Evolutionary conservation across 2,888 invertebrate species (phyloP).

Genomic region (Idaea biselata): DNA sequence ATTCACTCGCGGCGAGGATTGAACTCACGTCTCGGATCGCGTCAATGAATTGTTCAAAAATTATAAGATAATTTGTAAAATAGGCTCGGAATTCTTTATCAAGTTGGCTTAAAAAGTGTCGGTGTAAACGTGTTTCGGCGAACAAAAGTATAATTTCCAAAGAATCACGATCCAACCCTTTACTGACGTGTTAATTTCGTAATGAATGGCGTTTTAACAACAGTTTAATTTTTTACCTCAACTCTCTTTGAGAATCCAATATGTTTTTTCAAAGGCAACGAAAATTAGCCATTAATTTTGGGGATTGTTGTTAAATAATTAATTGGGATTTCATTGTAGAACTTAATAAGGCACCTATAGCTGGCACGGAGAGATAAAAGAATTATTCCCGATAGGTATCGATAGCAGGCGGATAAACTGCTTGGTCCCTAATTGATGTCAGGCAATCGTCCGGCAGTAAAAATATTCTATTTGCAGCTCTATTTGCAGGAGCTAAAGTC

Average conservation of each 20-base stretch:
- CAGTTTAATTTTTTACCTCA: not conserved
- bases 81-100: too few species aligned
- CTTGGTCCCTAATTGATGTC: too few species aligned
- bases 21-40: too few species aligned
- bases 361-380: not conserved
- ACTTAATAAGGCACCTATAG: too few species aligned
- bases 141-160: constrained; percentile 60
- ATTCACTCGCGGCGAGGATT: too few species aligned
- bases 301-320: not conserved
- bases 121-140: constrained; percentile 41
- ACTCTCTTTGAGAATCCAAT: constrained; percentile 16
- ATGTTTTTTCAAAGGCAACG: constrained; percentile 12
- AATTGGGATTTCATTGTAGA: not conserved
- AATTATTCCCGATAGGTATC: too few species aligned
- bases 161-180: constrained; percentile 51
- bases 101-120: not conserved
- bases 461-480: too few species aligned
- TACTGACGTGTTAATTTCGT: constrained; percentile 69
- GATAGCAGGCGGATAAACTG: too few species aligned
- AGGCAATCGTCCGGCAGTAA: too few species aligned
- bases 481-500: too few species aligned
- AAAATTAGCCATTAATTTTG: constrained; percentile 6
- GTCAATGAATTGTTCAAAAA: too few species aligned
- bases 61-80: too few species aligned
- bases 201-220: constrained; percentile 51